Evolutionary conservation across 37 sponge, comb jelly and placozoan species (phyloP), one percentile per base, ranked within the genome.

Genomic region (Ianthella basta): DNA sequence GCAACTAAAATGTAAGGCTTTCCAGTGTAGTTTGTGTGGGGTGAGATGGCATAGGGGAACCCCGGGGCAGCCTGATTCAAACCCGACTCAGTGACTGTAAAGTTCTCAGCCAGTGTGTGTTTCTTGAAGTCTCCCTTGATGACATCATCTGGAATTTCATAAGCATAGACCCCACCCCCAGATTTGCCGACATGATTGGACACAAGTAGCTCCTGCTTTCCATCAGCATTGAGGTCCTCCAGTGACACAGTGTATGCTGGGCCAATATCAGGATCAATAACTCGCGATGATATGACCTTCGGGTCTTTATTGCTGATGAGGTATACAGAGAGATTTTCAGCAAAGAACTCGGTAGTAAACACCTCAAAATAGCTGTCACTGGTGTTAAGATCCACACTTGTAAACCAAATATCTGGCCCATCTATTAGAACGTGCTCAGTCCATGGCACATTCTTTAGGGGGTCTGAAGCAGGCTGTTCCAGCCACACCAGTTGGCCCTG

Each of bases 401-500:
- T 16, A 24, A 88, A 83, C 16, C 35, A 36, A 19, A 82, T 56
- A 2, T 88, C 88, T 0, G 88, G 88, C 6, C 88, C 88, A 4
- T 83, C 79, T 1, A 56, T 54, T n/a, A 88, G 37, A 18, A 66
- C 60, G 39, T 88, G 88, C 54, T 88, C 88, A 35, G 55, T 61
- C 88, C 88, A 88, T 0, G 87, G 87, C 19, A 88, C 84, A 34
- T 40, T 36, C 41, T 72, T 35, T 5, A 88, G 66, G 20, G 88
- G 88, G 23, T 88, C 35, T 5, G 83, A 5, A 10, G 59, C 15
- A 0, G 88, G 88, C 53, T 88, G 88, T 56, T 88, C 88, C 44
- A 88, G 41, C 88, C 88, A 88, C 44, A 88, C 32, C 36, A 88
- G 80, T 68, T 88, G 64, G n/a, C 84, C 88, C 14, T 78, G 32